phyloP scores from a whole-genome alignment of 2,797 vertebrate species.

The Rhinella marina region DNA sequence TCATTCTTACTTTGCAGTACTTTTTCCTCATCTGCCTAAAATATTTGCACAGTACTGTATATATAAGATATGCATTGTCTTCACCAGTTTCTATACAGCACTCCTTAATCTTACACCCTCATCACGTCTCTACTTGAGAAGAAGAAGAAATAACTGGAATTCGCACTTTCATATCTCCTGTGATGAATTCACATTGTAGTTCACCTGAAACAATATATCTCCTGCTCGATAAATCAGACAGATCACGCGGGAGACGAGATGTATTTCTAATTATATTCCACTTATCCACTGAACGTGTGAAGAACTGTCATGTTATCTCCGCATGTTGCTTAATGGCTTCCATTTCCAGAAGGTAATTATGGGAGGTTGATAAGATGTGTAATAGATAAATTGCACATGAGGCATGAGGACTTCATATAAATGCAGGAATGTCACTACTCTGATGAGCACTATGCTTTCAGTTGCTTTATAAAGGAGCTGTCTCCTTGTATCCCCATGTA shows the following conservation, averaged over 20 bases:
- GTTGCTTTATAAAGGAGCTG: too few species aligned
- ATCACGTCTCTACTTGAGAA: background rate
- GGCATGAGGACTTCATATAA: too few species aligned
- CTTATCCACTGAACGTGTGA: background rate
- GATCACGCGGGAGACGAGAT: background rate
- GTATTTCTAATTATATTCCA: slow-evolving; percentile 22
- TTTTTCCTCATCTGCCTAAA: too few species aligned
- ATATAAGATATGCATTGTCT: background rate
- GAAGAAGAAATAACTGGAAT: background rate
- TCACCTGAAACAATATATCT: background rate
- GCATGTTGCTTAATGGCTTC: background rate
- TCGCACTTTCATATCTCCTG: background rate
- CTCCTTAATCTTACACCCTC: background rate
- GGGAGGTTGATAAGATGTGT: background rate
- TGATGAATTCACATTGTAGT: background rate
- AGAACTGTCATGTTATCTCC: background rate
- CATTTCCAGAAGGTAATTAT: slow-evolving; percentile 38
- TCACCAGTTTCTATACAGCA: background rate
- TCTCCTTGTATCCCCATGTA: too few species aligned
- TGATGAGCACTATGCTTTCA: too few species aligned
- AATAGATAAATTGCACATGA: slow-evolving; percentile 5
- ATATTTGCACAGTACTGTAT: too few species aligned
- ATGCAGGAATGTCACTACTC: too few species aligned
- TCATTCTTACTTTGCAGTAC: too few species aligned
- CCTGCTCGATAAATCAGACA: background rate